phyloP scores from a whole-genome alignment of 2,888 invertebrate species.

The Acheta domesticus region DNA sequence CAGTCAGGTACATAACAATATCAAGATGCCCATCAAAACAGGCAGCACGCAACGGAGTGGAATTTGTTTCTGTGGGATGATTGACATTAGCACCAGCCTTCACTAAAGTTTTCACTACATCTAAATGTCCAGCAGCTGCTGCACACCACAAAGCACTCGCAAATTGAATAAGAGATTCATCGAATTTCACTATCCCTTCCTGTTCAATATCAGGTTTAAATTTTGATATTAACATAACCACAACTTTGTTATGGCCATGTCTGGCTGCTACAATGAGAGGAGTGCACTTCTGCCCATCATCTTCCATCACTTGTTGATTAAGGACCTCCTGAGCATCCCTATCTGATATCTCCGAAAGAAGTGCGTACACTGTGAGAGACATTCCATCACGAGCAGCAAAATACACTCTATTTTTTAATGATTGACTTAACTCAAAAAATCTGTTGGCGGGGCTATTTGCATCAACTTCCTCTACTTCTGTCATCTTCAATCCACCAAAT shows the following conservation, averaged over 20 bases:
- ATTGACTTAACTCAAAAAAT: constrained; percentile 50
- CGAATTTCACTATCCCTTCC: constrained; percentile 83
- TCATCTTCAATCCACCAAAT: background rate
- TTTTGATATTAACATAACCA: constrained; percentile 74
- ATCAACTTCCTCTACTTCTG: background rate
- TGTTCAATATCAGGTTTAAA: constrained; percentile 75
- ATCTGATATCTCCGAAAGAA: constrained; percentile 65
- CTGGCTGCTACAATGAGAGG: constrained; percentile 84
- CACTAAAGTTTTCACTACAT: constrained; percentile 72
- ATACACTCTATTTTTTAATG: constrained; percentile 67
- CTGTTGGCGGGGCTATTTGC: background rate
- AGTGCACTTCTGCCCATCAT: constrained; percentile 80
- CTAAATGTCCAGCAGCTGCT: constrained; percentile 73
- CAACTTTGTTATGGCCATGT: constrained; percentile 76
- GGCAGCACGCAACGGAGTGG: constrained; percentile 86
- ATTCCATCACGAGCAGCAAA: constrained; percentile 81
- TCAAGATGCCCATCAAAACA: constrained; percentile 89
- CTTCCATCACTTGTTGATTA: constrained; percentile 69
- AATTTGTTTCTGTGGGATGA: constrained; percentile 83
- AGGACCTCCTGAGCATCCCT: constrained; percentile 63
- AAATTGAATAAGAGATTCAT: constrained; percentile 79
- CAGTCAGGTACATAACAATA: constrained; percentile 81
- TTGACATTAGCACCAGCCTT: constrained; percentile 84
- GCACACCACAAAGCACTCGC: constrained; percentile 93
- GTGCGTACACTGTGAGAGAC: constrained; percentile 72